Conservation (phyloP, 2,113 vertebrate genomes). For the Oncorhynchus keta region DNA sequence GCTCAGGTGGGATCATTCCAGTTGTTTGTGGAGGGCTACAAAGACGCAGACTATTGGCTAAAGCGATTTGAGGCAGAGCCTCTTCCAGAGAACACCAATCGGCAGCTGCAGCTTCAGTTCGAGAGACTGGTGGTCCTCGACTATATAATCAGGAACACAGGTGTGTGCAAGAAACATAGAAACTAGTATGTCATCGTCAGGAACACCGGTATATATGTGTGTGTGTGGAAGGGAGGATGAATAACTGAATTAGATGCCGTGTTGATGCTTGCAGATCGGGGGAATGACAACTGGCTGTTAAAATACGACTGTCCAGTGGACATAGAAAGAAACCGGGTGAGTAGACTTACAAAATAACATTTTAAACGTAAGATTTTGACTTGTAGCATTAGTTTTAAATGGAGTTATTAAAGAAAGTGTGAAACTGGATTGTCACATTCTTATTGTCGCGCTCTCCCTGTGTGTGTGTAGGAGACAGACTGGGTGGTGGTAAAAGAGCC, state of each 20-base stretch:
- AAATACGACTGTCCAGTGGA: slow-evolving; percentile 86
- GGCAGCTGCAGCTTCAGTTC: slow-evolving; percentile 92
- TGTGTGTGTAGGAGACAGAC: slow-evolving; percentile 9
- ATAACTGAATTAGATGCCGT: slow-evolving; percentile 12
- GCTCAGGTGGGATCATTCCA: slow-evolving; percentile 95
- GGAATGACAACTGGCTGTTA: slow-evolving; percentile 88
- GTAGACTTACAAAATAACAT: slow-evolving; percentile 19
- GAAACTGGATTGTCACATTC: too few relatives aligned
- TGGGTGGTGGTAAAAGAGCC: slow-evolving; percentile 70
- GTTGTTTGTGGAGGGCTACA: slow-evolving; percentile 95
- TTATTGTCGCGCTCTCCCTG: neutral
- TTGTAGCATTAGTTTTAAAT: too few relatives aligned
- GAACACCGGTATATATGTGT: neutral
- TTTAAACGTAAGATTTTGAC: too few relatives aligned
- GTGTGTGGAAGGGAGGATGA: slow-evolving; percentile 17
- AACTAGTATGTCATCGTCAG: too few relatives aligned
- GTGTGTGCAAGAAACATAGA: slow-evolving; percentile 50
- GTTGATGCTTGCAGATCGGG: slow-evolving; percentile 75
- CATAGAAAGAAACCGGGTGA: slow-evolving; percentile 74
- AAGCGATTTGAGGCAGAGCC: slow-evolving; percentile 91
- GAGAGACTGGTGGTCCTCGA: slow-evolving; percentile 95
- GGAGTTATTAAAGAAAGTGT: too few relatives aligned
- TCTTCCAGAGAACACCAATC: slow-evolving; percentile 92
- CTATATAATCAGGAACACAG: slow-evolving; percentile 98
- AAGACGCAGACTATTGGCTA: slow-evolving; percentile 97